Base-by-base conservation (phyloP, 2,797 vertebrate genomes). In the Lagocephalus sceleratus region DNA sequence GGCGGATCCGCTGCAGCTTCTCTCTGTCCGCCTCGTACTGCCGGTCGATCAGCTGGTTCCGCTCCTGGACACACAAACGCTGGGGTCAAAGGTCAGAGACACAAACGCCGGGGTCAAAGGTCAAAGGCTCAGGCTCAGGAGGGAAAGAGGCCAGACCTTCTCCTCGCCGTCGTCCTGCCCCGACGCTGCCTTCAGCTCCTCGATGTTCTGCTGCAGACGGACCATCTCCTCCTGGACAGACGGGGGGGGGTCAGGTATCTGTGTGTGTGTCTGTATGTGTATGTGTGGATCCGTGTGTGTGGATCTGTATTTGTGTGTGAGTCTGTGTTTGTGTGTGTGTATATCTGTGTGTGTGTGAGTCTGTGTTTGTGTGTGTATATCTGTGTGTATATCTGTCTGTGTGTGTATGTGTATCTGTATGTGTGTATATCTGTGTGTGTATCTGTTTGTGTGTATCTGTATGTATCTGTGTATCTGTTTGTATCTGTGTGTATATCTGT, bases 1-100 rank as follows among this genome's bases (percentile, higher is more conserved):
- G 87, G 0, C 95, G 92, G 62, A 98, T 96, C 90, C 95, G 98
- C 70, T 96, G 95, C 5, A 98, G 91, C 51, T 98, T 99, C 20
- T 96, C 95, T 74, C 90, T 86, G 75, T 98, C 96, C 14, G 85
- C 75, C 71, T 85, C 88, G 85, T 95, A 92, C 66, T 95, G 94
- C 69, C 92, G 89, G 57, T 98, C 92, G 67, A 98, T 93, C 44
- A 93, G 71, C 60, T 89, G 84, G 64, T 86, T 89, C 20, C 92
- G 89, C 82, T 99, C 94, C 95, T 98, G 73, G 46, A 19, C 20
- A 42, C 7, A 69, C 5, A n/a, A 3, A 2, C 3, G 5, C 41
- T 17, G 8, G 7, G 7, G 41, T 43, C 17, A 43, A 8, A 29
- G 26, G 2, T 41, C 39, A 41, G 9, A 16, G 39, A 16, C 16